Percentiles rank a stretch among this genome's conserved stretches.
These are phyloP conservation scores for Drosophila pandora DNA, from an alignment of 1,140 invertebrate species.

Conservation along the genomic window DNA sequence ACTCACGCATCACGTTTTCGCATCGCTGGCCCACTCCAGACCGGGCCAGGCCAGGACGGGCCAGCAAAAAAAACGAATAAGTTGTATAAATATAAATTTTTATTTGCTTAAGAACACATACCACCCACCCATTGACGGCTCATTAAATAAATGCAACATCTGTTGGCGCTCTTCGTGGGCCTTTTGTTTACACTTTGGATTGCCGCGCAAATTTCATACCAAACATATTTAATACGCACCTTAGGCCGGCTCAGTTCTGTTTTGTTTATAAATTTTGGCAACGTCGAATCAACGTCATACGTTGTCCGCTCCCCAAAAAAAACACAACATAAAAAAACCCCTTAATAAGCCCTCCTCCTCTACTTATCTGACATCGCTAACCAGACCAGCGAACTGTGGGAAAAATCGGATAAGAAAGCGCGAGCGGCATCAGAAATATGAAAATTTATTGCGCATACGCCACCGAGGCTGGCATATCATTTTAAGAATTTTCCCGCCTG, in stretches of 20 bases:
- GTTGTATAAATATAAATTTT: constrained; percentile 61
- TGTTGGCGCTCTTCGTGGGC: constrained; percentile 56
- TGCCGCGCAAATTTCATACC: constrained; percentile 47
- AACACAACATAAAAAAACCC: neutral
- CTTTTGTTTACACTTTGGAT: constrained; percentile 65
- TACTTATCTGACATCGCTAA: constrained; percentile 5
- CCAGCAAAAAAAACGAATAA: constrained; percentile 32
- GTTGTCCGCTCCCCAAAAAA: neutral
- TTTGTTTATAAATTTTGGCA: constrained; percentile 52
- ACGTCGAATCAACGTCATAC: constrained; percentile 38
- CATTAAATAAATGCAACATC: constrained; percentile 73
- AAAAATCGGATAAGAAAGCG: constrained; percentile 35
- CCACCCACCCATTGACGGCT: constrained; percentile 42
- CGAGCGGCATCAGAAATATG: constrained; percentile 69
- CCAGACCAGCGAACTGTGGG: constrained; percentile 32
- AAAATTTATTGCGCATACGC: constrained; percentile 81
- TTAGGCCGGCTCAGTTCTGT: constrained; percentile 26
- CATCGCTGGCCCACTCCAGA: constrained; percentile 9
- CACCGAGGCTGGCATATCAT: constrained; percentile 45
- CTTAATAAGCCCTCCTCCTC: constrained; percentile 1
- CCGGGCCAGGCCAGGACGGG: constrained; percentile 16
- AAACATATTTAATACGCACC: constrained; percentile 57
- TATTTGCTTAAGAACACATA: constrained; percentile 66
- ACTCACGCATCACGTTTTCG: constrained; percentile 28
- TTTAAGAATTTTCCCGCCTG: constrained; percentile 48